Conservation (phyloP, 1,140 invertebrate genomes). For the Ceratina japonica region DNA sequence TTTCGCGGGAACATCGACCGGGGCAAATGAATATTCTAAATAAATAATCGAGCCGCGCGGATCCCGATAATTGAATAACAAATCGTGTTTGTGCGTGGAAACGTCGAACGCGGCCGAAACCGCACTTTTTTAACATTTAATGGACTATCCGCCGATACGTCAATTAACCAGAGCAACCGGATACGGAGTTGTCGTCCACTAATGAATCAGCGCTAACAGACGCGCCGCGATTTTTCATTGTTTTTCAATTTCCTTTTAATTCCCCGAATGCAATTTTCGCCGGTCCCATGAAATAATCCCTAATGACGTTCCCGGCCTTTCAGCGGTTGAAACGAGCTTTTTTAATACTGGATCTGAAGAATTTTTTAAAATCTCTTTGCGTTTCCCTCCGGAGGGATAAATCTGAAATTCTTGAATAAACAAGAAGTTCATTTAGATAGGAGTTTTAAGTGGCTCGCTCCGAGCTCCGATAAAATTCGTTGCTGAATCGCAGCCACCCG, state of each 20-base stretch:
- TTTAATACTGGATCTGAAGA: too few species aligned
- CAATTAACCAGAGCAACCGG: conserved; percentile 1
- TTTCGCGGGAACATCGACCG: neutral
- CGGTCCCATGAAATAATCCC: too few species aligned
- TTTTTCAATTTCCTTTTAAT: neutral
- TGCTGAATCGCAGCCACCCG: too few species aligned
- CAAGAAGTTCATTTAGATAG: too few species aligned
- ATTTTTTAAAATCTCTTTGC: too few species aligned
- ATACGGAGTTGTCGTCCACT: neutral
- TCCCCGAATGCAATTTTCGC: neutral
- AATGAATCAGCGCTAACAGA: conserved; percentile 14
- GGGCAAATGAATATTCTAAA: conserved; percentile 37
- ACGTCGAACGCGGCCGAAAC: neutral
- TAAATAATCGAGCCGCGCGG: conserved; percentile 13
- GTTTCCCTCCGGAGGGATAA: too few species aligned
- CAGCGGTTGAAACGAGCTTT: too few species aligned
- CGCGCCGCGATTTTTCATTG: neutral
- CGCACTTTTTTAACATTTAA: conserved; percentile 15
- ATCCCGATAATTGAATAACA: conserved; percentile 30
- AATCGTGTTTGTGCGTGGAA: conserved; percentile 15
- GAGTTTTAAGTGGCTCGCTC: too few species aligned
- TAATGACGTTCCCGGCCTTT: too few species aligned
- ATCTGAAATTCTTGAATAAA: too few species aligned
- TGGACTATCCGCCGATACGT: neutral
- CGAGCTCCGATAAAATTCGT: too few species aligned